phyloP scores from a whole-genome alignment of 1,140 invertebrate genomes.

The Rhagoletis pomonella region DNA sequence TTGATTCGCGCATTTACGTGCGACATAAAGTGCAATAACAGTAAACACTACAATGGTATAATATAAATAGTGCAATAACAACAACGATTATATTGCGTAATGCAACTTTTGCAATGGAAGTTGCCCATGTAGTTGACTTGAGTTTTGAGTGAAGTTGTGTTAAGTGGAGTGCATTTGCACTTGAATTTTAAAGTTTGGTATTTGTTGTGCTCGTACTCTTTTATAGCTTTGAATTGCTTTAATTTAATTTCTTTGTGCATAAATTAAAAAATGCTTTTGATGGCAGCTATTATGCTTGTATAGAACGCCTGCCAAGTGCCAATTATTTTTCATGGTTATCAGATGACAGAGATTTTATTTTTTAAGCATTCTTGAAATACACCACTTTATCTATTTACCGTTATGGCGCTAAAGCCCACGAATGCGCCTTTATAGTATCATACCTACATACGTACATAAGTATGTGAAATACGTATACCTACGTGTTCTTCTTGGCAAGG shows the following conservation, averaged over 20 bases:
- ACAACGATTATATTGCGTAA: neutral
- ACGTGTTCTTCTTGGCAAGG: no score
- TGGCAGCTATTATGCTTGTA: no score
- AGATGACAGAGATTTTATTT: no score
- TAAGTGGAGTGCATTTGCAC: slow-evolving; percentile 37
- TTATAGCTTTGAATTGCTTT: slow-evolving; percentile 29
- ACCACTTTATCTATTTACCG: no score
- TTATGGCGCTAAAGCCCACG: no score
- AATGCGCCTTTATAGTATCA: no score
- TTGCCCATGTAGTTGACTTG: neutral
- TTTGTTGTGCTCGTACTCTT: neutral
- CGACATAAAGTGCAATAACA: slow-evolving; percentile 42
- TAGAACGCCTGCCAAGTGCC: no score
- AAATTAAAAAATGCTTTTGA: no score
- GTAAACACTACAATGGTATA: slow-evolving; percentile 13
- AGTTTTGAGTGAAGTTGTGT: slow-evolving; percentile 1
- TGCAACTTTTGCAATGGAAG: neutral
- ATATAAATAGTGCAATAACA: slow-evolving; percentile 20
- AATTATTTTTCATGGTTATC: no score
- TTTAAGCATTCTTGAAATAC: no score
- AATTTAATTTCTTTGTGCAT: slow-evolving; percentile 6
- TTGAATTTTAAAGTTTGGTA: slow-evolving; percentile 47
- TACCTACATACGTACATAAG: no score
- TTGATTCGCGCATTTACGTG: neutral
- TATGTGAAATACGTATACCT: no score